Percentiles rank a stretch among this genome's conserved stretches.
phyloP scores from a whole-genome alignment of 2,113 vertebrate genomes.

The Nipponia nippon region DNA sequence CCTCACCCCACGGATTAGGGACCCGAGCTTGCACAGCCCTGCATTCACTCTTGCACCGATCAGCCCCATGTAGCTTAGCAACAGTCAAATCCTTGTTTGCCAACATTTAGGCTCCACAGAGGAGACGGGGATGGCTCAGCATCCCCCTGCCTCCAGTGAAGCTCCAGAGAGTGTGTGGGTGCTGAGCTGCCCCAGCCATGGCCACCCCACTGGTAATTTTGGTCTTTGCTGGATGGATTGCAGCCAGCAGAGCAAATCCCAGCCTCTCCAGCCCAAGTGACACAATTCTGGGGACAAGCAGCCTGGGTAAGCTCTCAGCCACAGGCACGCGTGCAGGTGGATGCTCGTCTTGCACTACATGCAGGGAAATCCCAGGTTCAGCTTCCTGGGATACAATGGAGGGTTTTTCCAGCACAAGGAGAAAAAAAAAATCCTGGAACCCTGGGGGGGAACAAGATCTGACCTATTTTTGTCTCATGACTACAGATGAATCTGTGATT shows the following conservation, averaged over 20 bases:
- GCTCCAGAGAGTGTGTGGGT: fast-evolving
- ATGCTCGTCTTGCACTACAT: background rate
- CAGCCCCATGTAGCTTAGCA: background rate
- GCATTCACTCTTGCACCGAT: fast-evolving
- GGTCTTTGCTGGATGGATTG: background rate
- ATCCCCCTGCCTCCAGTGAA: fast-evolving
- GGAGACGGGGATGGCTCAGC: background rate
- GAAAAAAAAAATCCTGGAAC: background rate
- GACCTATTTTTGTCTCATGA: conserved; percentile 13
- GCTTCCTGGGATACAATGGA: background rate
- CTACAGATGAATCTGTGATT: background rate
- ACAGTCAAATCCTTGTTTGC: background rate
- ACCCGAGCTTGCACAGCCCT: background rate
- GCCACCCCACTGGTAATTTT: background rate
- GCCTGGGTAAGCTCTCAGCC: fast-evolving
- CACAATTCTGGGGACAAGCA: background rate
- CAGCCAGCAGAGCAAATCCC: background rate
- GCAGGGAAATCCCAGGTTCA: background rate
- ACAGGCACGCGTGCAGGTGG: background rate
- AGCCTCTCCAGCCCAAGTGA: background rate
- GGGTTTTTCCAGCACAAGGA: background rate
- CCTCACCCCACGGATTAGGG: background rate
- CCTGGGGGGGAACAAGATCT: background rate
- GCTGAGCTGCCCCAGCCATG: background rate
- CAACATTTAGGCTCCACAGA: fast-evolving